Evolutionary conservation across 2,888 invertebrate species (phyloP), one percentile per base, ranked within the genome.

Genomic region (Tetrapedia diversipes): DNA sequence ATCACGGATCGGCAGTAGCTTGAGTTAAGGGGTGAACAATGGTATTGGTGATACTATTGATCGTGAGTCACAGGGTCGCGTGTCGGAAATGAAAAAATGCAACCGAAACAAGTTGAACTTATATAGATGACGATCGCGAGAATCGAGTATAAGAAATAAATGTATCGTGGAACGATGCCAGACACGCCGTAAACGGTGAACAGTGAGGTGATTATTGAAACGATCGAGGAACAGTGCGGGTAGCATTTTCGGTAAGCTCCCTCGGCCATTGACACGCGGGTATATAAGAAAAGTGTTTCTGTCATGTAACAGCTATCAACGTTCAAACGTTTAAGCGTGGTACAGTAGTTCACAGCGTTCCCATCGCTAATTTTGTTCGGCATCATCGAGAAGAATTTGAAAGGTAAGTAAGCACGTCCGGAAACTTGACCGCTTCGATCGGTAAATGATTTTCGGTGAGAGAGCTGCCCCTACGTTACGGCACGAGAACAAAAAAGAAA

Each of bases 211-310:
- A n/a, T n/a, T n/a, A 89, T 88, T 87, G 32, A 51, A 43, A 43
- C 87, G 86, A 86, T 87, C 86, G 86, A 88, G 86, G 82, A 86
- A 89, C 86, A 86, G 87, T 85, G 81, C 74, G 73, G 81, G 81
- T 83, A 81, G 84, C 32, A 19, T 22, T 27, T 4, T 24, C 10
- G 27, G 39, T 14, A 27, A 57, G 14, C 27, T 41, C 27, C 24
- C 16, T 27, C n/a, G 29, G 22, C 4, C 10, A 32, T 32, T 7
- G n/a, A 29, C 47, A 56, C 53, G 37, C 53, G 57, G 47, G 45
- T 39, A 65, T n/a, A n/a, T 34, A 8, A 11, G 41, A 45, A 60
- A 34, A 10, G n/a, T 54, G 64, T 11, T 54, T 39, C 16, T 14
- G 29, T 3, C 8, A n/a, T 22, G 63, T 43, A 29, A 43, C n/a